These are phyloP conservation scores for Oeneis ivallda DNA, from an alignment of 2,888 invertebrate species.

Conservation along the genomic window DNA sequence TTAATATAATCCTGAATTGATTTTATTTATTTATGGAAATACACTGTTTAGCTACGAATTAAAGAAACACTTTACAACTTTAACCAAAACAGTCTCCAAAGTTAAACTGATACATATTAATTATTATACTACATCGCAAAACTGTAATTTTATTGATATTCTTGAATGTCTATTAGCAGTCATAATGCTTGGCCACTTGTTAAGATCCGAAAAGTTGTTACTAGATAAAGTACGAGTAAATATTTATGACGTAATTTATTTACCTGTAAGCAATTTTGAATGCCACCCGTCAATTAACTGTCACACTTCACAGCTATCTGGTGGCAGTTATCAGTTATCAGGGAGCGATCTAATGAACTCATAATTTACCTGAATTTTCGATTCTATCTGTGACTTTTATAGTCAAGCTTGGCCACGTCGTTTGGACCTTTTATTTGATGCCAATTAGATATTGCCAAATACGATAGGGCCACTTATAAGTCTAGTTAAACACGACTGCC, in stretches of 20 bases:
- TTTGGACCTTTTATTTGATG: conserved; percentile 19
- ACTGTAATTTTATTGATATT: not conserved
- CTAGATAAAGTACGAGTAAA: conserved; percentile 19
- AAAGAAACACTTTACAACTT: no score
- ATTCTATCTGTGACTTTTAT: conserved; percentile 30
- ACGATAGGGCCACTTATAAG: conserved; percentile 11
- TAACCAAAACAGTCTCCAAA: no score
- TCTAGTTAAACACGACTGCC: not conserved
- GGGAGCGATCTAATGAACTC: conserved; percentile 27
- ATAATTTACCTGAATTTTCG: conserved; percentile 29
- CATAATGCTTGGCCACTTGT: conserved; percentile 5
- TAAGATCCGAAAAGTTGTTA: conserved; percentile 18
- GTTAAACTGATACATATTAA: no score
- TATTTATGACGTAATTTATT: conserved; percentile 20
- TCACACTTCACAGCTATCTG: conserved; percentile 31
- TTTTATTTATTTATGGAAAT: no score
- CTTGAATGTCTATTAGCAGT: conserved; percentile 2
- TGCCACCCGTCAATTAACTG: conserved; percentile 24
- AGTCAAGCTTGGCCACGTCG: conserved; percentile 27
- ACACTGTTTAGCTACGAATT: no score
- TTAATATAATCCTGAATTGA: no score
- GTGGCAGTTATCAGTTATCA: conserved; percentile 31
- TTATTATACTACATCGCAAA: not conserved
- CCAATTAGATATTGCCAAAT: conserved; percentile 34
- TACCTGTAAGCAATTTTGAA: conserved; percentile 24